Percentiles rank a stretch among this genome's conserved stretches.
phyloP scores from a whole-genome alignment of 2,113 vertebrate genomes.

The Hippopotamus amphibius region DNA sequence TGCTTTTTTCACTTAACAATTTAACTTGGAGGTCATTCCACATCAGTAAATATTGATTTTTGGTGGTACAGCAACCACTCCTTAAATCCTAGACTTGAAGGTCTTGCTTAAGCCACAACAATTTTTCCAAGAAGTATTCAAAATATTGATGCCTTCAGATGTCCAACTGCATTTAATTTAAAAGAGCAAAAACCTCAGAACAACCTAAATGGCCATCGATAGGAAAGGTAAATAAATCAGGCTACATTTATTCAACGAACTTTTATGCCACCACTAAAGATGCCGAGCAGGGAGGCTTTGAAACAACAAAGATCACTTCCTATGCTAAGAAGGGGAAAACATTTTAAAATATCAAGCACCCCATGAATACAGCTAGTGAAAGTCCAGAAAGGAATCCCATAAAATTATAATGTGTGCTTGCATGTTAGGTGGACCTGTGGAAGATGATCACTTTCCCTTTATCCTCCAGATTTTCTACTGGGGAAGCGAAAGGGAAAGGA shows the following conservation, averaged over 20 bases:
- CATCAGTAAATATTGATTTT: neutral
- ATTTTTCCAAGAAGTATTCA: constrained; percentile 25
- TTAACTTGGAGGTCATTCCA: neutral
- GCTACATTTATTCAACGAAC: neutral
- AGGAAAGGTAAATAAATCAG: constrained; percentile 3
- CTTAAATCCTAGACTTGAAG: constrained; percentile 35
- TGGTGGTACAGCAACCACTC: neutral
- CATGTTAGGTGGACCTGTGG: neutral
- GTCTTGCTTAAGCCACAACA: neutral
- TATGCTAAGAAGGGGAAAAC: neutral
- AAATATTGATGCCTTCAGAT: constrained; percentile 30
- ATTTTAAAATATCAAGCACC: neutral
- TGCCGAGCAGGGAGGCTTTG: neutral
- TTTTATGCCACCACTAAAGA: neutral
- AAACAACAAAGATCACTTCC: neutral
- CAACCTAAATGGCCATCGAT: neutral
- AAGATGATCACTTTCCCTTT: neutral
- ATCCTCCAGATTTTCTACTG: constrained; percentile 17
- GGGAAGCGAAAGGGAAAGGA: neutral
- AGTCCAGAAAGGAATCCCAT: neutral
- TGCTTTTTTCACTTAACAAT: neutral
- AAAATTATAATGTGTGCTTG: neutral
- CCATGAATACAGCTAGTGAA: neutral
- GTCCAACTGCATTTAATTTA: neutral
- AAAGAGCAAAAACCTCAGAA: neutral